Evolutionary conservation across 2,888 invertebrate genomes (phyloP), one percentile per base, ranked within the genome.

Genomic region (Catocala sponsa): DNA sequence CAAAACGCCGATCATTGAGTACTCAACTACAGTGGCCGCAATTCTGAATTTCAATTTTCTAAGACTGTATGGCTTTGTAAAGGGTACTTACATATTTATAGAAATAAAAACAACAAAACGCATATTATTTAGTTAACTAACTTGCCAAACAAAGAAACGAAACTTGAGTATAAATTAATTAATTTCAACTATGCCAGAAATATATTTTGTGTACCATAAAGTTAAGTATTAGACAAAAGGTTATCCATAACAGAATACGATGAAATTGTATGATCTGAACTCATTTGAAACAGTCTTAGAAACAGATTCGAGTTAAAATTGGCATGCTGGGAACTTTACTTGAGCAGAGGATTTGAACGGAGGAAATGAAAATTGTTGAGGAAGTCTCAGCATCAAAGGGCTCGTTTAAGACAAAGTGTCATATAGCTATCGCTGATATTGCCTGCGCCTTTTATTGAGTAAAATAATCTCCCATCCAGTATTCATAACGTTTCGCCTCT

Each of bases 291-390:
- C 67, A 65, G 67, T 74, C 78, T 79, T 74, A 68, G 78, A 81
- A 79, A 79, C 78, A 81, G 83, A 86, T 85, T 85, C 64, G 80
- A 86, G 82, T 86, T 84, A 81, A 85, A 87, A 86, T 86, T 85
- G 84, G 82, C 82, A 83, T 81, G 78, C 82, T 82, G 72, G 59
- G 78, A 87, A 86, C 79, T 89, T 87, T 80, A 80, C 70, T 80
- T 70, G 69, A 65, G 75, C 74, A 76, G 80, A 80, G 79, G 85
- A 87, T 86, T 89, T 88, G 79, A 77, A 80, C 76, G 63, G 81
- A 83, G 87, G 85, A 89, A 90, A 90, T 90, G 87, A 88, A 90
- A 90, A 91, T 91, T 91, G 89, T 90, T 90, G 74, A 78, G 86
- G 83, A 88, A 91, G 87, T 89, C 82, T 78, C 74, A 80, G 80